A percentile compares a stretch with the other conserved stretches of the same genome.
Conservation (phyloP, 2,888 invertebrate species). For the Eupithecia pulchellata region DNA sequence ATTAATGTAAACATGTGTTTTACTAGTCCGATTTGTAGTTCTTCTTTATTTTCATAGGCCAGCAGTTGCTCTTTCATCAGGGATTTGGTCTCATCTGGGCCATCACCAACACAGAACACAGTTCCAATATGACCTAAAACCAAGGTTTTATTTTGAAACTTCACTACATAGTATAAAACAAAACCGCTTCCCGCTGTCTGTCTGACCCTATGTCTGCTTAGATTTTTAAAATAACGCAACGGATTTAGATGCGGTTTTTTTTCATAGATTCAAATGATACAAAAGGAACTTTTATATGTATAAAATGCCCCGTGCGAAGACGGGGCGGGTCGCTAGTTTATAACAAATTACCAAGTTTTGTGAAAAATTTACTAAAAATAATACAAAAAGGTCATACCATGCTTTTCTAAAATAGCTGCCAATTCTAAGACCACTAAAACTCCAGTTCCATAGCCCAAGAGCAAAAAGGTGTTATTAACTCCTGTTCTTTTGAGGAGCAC, state of each 20-base stretch:
- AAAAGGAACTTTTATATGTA: too few relatives aligned
- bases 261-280: too few relatives aligned
- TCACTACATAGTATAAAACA: too few relatives aligned
- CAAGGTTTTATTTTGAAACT: neutral
- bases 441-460: conserved; percentile 67
- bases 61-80: conserved; percentile 53
- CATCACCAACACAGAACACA: conserved; percentile 63
- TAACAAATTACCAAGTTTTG: neutral
- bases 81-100: conserved; percentile 55
- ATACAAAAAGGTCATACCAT: conserved; percentile 53
- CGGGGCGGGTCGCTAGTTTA: too few relatives aligned
- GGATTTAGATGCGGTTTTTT: too few relatives aligned
- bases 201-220: too few relatives aligned
- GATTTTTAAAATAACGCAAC: too few relatives aligned
- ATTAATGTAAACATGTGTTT: conserved; percentile 62
- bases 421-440: conserved; percentile 61
- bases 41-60: conserved; percentile 49
- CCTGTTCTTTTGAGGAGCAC: conserved; percentile 51
- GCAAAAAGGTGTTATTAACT: conserved; percentile 53
- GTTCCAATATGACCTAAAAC: conserved; percentile 59
- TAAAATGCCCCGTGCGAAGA: too few relatives aligned
- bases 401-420: conserved; percentile 61
- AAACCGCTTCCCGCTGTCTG: too few relatives aligned
- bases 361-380: too few relatives aligned
- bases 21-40: conserved; percentile 57